These are phyloP conservation scores for Mizuhopecten yessoensis DNA, from an alignment of 1,140 invertebrate genomes.

Conservation along the genomic window DNA sequence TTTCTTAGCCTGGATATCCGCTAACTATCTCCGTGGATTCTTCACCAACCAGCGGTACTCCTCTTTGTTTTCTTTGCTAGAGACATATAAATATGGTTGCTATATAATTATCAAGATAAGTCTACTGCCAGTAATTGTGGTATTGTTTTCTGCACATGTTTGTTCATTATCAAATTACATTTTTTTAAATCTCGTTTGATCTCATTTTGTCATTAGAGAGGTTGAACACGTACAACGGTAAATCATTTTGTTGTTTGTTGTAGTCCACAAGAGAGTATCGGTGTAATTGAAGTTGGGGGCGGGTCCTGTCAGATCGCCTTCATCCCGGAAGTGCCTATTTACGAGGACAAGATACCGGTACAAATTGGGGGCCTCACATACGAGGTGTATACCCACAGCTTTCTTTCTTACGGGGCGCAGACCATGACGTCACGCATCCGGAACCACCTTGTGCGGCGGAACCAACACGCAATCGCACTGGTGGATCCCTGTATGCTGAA, in stretches of 20 bases:
- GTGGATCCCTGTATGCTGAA: conserved; percentile 73
- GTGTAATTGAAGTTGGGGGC: conserved; percentile 85
- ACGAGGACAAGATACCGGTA: conserved; percentile 75
- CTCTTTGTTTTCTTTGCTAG: no score
- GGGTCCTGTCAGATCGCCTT: conserved; percentile 85
- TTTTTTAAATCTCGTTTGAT: no score
- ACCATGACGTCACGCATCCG: conserved; percentile 68
- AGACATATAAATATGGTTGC: no score
- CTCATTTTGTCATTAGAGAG: no score
- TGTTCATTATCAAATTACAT: no score
- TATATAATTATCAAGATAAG: no score
- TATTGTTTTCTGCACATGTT: no score
- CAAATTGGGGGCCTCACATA: conserved; percentile 80
- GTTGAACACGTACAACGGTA: no score
- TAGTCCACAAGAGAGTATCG: conserved; percentile 67
- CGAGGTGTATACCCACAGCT: conserved; percentile 83
- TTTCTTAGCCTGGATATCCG: conserved; percentile 84
- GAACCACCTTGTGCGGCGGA: conserved; percentile 52
- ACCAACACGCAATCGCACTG: conserved; percentile 41
- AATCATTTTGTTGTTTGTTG: neutral
- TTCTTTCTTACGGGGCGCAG: conserved; percentile 83
- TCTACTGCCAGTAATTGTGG: no score
- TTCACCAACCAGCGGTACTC: conserved; percentile 49
- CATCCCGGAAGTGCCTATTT: conserved; percentile 71
- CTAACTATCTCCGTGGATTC: conserved; percentile 81